Evolutionary conservation across 2,888 invertebrate species (phyloP).

Genomic region (Tipula unca): DNA sequence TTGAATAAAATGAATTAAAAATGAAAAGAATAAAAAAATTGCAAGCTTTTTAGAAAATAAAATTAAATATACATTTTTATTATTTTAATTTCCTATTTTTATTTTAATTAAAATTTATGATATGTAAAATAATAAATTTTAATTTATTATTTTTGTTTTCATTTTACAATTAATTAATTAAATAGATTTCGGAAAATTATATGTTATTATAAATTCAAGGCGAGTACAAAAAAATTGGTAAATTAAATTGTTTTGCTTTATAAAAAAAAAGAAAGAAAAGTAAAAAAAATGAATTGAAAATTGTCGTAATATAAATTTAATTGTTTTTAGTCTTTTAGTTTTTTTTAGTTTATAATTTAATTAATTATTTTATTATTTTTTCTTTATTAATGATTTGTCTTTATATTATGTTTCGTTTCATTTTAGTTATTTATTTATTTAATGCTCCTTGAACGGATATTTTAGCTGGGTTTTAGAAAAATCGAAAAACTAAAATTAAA

Average conservation of each 20-base stretch:
- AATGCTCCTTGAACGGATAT: not conserved
- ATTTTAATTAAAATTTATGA: slow-evolving; percentile 14
- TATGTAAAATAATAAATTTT: slow-evolving; percentile 15
- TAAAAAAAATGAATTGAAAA: not conserved
- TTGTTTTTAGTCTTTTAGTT: not conserved
- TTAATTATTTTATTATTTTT: not conserved
- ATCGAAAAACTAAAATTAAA: not conserved
- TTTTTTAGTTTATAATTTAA: not conserved
- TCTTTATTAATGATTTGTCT: not conserved
- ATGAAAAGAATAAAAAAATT: not conserved
- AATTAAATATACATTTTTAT: not conserved
- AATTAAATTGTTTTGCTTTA: not conserved
- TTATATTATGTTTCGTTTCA: not conserved
- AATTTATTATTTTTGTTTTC: not conserved
- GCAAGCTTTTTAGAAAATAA: not conserved
- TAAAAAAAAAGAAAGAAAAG: not conserved
- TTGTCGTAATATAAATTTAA: not conserved
- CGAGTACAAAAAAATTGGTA: not conserved
- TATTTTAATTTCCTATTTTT: not conserved
- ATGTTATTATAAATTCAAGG: not conserved
- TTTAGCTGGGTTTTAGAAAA: not conserved
- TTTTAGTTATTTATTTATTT: not conserved
- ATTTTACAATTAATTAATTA: not conserved
- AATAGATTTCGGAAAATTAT: not conserved
- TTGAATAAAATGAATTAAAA: not conserved